Conservation (phyloP, 2,797 vertebrate species). For the Poecilia velifera region DNA sequence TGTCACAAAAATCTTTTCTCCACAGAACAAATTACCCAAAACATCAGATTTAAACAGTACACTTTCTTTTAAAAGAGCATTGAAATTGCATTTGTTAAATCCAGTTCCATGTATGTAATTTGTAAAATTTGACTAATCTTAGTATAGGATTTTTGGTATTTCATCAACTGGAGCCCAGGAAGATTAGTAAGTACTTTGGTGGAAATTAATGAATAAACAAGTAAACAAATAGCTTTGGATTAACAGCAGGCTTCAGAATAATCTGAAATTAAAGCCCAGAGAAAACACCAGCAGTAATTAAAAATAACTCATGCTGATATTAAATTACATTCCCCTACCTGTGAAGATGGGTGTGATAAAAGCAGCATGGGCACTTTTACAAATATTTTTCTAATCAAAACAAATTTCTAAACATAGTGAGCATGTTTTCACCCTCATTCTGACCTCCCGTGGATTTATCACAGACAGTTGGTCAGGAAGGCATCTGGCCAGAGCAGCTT, state of each 20-base stretch:
- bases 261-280: conserved; percentile 11
- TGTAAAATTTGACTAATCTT: neutral
- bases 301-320: conserved; percentile 18
- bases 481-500: conserved; percentile 47
- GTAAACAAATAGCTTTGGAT: neutral
- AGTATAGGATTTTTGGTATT: neutral
- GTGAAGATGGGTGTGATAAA: conserved; percentile 9
- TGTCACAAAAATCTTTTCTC: neutral
- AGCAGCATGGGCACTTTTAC: conserved; percentile 11
- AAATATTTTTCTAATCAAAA: conserved; percentile 30
- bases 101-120: neutral
- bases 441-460: conserved; percentile 9
- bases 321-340: conserved; percentile 11
- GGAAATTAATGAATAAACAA: neutral
- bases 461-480: conserved; percentile 32
- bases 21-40: neutral
- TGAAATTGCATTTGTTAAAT: neutral
- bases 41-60: neutral
- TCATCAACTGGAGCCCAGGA: neutral
- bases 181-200: neutral
- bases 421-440: conserved; percentile 3
- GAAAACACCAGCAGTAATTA: conserved; percentile 21
- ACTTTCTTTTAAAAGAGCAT: neutral
- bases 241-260: conserved; percentile 3
- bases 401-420: conserved; percentile 1